Conservation (phyloP, 1,140 invertebrate genomes). For the Pachyrhynchus sulphureomaculatus region DNA sequence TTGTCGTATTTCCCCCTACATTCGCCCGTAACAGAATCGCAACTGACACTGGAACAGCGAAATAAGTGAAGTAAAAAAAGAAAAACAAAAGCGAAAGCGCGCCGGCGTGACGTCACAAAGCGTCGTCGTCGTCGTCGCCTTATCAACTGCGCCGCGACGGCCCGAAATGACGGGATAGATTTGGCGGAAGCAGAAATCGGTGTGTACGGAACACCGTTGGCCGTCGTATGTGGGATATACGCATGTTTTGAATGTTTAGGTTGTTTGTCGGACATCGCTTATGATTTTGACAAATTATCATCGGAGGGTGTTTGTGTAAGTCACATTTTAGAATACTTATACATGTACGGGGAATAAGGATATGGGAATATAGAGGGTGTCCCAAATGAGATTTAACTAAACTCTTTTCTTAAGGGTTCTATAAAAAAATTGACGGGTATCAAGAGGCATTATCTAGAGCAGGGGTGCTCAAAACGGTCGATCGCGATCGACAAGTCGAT, state of each 20-base stretch:
- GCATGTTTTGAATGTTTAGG: neutral
- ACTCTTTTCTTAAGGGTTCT: no score
- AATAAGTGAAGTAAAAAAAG: neutral
- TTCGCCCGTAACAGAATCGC: neutral
- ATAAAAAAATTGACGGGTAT: no score
- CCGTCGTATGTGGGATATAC: neutral
- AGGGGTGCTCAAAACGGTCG: no score
- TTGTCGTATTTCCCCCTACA: no score
- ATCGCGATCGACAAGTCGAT: no score
- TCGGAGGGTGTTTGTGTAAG: neutral
- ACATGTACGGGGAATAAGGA: no score
- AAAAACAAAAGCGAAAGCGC: conserved; percentile 5
- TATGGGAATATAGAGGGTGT: no score
- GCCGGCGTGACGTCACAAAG: neutral
- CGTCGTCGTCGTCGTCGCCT: neutral
- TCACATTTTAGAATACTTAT: no score
- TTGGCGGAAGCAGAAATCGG: neutral
- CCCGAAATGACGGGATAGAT: neutral
- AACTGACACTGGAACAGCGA: neutral
- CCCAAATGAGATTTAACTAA: no score
- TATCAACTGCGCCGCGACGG: neutral
- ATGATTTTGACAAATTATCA: neutral
- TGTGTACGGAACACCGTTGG: neutral
- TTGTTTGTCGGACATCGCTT: neutral
- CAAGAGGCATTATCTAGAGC: no score